Evolutionary conservation across 2,113 vertebrate genomes (phyloP), one percentile per base, ranked within the genome.

Genomic region (Mellivora capensis): DNA sequence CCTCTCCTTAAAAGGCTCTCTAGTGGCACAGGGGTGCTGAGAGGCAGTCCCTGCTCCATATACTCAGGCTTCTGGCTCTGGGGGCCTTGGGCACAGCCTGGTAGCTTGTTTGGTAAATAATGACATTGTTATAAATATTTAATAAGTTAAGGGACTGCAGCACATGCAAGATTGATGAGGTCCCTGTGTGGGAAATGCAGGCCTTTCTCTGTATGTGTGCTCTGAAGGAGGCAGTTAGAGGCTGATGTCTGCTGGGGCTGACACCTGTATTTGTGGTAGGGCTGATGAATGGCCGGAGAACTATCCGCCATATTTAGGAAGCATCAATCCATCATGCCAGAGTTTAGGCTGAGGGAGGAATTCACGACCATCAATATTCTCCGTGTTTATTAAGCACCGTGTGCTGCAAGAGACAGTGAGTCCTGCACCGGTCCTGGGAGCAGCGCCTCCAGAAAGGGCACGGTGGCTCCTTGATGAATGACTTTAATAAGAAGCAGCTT

Each of bases 281-380:
- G 98, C 98, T 99, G 99, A 99, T 98, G 98, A 98, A 99, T 98
- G 97, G 98, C 97, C 96, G 64, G 98, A 98, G 97, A 97, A 98
- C 95, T 90, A 85, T 23, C 92, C 90, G 14, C 87, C 97, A 84
- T 67, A 86, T 97, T 80, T 86, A 90, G 96, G 97, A 97, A 97
- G 94, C 96, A 95, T 97, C 97, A 37, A 96, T 98, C 95, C 84
- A 97, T 98, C 98, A 98, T 44, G 39, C 89, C 4, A 83, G 76
- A 90, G 83, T 93, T 90, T 71, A 91, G 97, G 77, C 90, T 4
- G 20, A 95, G 97, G 79, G 97, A 95, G 91, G 93, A 94, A 64
- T 81, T 74, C 2, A 3, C 94, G 67, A 96, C 96, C 97, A 95
- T 97, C 95, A 85, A 76, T 87, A 17, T 86, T 7, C 94, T 89